Evolutionary conservation across 2,888 invertebrate genomes (phyloP).

Genomic region (Trichogramma evanescens): DNA sequence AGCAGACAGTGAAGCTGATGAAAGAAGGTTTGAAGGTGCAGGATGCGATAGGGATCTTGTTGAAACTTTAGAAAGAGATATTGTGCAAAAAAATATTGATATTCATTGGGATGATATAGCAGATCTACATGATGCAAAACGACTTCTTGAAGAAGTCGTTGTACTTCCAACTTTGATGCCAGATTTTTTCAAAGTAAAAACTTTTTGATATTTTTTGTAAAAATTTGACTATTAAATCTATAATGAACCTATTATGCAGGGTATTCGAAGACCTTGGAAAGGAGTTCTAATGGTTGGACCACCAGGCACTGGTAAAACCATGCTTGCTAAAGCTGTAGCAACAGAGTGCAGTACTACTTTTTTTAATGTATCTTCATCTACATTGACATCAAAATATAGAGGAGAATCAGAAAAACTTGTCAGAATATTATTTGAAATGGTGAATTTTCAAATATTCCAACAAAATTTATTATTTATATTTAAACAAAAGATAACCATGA

Average conservation of each 20-base stretch:
- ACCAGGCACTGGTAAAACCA: constrained; percentile 90
- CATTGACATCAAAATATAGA: constrained; percentile 94
- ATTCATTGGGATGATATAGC: constrained; percentile 94
- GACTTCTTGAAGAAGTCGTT: constrained; percentile 91
- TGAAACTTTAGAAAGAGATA: constrained; percentile 90
- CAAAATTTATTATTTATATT: neutral
- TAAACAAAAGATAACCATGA: neutral
- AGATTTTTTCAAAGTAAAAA: constrained; percentile 84
- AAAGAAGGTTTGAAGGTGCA: constrained; percentile 77
- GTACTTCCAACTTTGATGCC: constrained; percentile 97
- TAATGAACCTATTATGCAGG: constrained; percentile 49
- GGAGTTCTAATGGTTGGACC: constrained; percentile 92
- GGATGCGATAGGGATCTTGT: constrained; percentile 85
- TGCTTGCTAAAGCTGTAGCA: constrained; percentile 96
- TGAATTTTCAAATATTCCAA: constrained; percentile 40
- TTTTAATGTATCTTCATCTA: constrained; percentile 94
- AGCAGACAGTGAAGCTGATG: constrained; percentile 60
- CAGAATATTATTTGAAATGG: constrained; percentile 94
- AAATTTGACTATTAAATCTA: neutral
- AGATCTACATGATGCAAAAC: constrained; percentile 80
- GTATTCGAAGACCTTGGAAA: constrained; percentile 93
- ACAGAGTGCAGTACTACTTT: constrained; percentile 97
- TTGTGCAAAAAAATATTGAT: constrained; percentile 93
- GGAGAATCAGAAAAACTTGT: constrained; percentile 99
- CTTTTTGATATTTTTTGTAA: neutral